Conservation (phyloP, 2,888 invertebrate species). For the Dastarcus helophoroides region DNA sequence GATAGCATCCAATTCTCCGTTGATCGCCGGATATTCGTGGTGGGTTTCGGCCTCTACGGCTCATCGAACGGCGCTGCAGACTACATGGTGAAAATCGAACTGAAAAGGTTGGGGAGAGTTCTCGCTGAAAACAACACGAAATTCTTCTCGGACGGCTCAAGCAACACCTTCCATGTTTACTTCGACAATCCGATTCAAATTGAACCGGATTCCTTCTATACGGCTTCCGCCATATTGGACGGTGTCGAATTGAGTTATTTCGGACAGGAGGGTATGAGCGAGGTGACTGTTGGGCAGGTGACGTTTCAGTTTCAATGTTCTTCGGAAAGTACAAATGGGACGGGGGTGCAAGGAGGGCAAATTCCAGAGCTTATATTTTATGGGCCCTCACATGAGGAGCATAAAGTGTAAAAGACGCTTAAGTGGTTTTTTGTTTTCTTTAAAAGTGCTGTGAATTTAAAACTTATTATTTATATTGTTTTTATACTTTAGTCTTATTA, state of each 20-base stretch:
- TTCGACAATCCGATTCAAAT: slow-evolving; percentile 78
- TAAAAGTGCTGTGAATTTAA: slow-evolving; percentile 23
- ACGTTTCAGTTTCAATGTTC: slow-evolving; percentile 97
- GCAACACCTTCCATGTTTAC: slow-evolving; percentile 87
- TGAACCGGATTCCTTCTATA: slow-evolving; percentile 89
- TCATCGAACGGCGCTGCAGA: slow-evolving; percentile 93
- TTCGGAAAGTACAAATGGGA: slow-evolving; percentile 94
- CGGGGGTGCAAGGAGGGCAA: slow-evolving; percentile 94
- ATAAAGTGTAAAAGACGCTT: slow-evolving; percentile 14
- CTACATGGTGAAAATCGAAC: slow-evolving; percentile 87
- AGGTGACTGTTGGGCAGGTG: slow-evolving; percentile 84
- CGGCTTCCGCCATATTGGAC: slow-evolving; percentile 89
- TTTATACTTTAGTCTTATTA: slow-evolving; percentile 14
- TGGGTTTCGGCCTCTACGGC: slow-evolving; percentile 91
- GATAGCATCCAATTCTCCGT: slow-evolving; percentile 96
- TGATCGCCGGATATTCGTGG: slow-evolving; percentile 89
- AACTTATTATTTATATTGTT: slow-evolving; percentile 13
- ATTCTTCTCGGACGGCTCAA: slow-evolving; percentile 93
- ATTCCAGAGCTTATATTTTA: slow-evolving; percentile 95
- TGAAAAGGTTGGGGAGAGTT: slow-evolving; percentile 78
- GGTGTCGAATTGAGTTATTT: slow-evolving; percentile 92
- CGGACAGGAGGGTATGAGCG: slow-evolving; percentile 93
- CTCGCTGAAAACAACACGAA: slow-evolving; percentile 86
- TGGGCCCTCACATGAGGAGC: slow-evolving; percentile 56
- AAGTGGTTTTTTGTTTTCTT: slow-evolving; percentile 10